phyloP scores from a whole-genome alignment of 2,888 invertebrate species.

The Polietes domitor region DNA sequence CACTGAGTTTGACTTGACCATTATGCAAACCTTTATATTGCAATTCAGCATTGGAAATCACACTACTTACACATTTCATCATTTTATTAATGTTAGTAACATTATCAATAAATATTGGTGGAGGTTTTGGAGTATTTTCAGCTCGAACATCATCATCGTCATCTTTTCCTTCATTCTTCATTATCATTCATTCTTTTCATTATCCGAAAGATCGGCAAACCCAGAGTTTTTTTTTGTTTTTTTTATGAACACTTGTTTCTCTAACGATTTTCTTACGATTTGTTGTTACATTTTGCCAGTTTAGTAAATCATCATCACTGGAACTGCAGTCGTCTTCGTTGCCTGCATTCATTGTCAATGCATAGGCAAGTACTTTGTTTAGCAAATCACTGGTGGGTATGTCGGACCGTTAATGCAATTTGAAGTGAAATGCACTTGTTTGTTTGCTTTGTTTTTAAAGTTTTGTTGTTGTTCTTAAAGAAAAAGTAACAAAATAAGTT shows the following conservation, averaged over 20 bases:
- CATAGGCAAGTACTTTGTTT: too few species aligned
- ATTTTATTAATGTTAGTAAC: conserved; percentile 1
- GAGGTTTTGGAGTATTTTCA: background rate
- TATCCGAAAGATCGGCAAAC: background rate
- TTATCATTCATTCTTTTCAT: background rate
- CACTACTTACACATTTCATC: conserved; percentile 35
- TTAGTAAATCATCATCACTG: background rate
- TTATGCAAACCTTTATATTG: background rate
- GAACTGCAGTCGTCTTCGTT: background rate
- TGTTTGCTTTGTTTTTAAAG: too few species aligned
- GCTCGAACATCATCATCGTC: background rate
- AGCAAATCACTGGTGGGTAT: too few species aligned
- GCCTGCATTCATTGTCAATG: too few species aligned
- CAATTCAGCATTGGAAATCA: background rate
- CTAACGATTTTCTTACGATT: background rate
- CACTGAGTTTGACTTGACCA: background rate
- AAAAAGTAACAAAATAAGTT: too few species aligned
- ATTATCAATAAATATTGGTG: too few species aligned
- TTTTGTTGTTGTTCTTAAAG: too few species aligned
- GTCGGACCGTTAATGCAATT: too few species aligned
- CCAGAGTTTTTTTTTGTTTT: background rate
- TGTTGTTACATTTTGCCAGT: too few species aligned
- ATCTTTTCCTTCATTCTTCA: background rate
- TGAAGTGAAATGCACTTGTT: too few species aligned
- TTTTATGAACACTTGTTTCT: background rate